Evolutionary conservation across 2,888 invertebrate genomes (phyloP).

Genomic region (Bedellia somnulentella): DNA sequence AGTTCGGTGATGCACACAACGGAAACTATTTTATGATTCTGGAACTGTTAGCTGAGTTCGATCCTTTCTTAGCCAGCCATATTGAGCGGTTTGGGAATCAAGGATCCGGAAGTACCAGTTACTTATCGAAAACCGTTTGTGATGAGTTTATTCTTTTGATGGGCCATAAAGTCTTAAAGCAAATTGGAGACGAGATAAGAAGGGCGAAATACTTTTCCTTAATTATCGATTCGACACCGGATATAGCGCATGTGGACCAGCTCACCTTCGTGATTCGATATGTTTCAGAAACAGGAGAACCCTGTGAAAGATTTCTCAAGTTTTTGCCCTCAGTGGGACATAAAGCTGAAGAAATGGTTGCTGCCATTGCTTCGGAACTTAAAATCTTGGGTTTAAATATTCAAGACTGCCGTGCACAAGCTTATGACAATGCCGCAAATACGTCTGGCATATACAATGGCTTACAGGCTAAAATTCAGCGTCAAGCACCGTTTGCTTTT

Average conservation of each 20-base stretch:
- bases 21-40: slow-evolving; percentile 17
- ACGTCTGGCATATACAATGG: slow-evolving; percentile 9
- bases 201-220: slow-evolving; percentile 12
- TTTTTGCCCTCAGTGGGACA: slow-evolving; percentile 12
- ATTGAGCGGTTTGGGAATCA: slow-evolving; percentile 14
- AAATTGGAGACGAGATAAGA: slow-evolving; percentile 9
- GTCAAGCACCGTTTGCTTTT: slow-evolving; percentile 3
- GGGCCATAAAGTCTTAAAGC: slow-evolving; percentile 13
- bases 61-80: too few species aligned
- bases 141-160: slow-evolving; percentile 18
- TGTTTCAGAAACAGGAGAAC: slow-evolving; percentile 8
- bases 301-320: slow-evolving; percentile 3
- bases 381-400: slow-evolving; percentile 6
- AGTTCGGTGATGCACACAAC: slow-evolving; percentile 11
- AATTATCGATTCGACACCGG: too few species aligned
- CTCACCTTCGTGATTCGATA: slow-evolving; percentile 14
- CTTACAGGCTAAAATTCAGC: slow-evolving; percentile 5
- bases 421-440: slow-evolving; percentile 12
- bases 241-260: slow-evolving; percentile 15
- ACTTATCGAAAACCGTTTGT: slow-evolving; percentile 16
- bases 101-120: slow-evolving; percentile 15
- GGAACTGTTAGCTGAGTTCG: slow-evolving; percentile 18
- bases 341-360: slow-evolving; percentile 8
- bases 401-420: too few species aligned
- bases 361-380: slow-evolving; percentile 4